Evolutionary conservation across 2,797 vertebrate genomes (phyloP), one percentile per base, ranked within the genome.

Genomic region (Takifugu rubripes): DNA sequence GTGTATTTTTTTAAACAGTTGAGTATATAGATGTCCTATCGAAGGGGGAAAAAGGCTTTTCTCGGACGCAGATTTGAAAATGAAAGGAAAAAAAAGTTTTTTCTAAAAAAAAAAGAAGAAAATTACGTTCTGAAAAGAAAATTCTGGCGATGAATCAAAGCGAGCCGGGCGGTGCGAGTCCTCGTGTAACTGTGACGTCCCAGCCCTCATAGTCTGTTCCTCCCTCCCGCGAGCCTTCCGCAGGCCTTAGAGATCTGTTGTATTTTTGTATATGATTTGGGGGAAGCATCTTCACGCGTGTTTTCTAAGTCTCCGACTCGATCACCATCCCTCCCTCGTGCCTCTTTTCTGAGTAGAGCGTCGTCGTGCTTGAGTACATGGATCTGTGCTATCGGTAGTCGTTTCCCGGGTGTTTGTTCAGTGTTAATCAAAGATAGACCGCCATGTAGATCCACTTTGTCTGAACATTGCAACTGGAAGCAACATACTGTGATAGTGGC

Each of bases 261-360:
- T 95, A 95, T 94, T 96, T 96, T 96, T 95, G 93, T 96, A 95
- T 91, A 86, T 83, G 85, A 89, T 89, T 91, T 85, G 77, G 90
- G 77, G 90, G 83, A 89, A 85, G 90, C 87, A 88, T 89, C 72
- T 91, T 86, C 81, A 82, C 77, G 87, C 85, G 81, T 86, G 82
- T 91, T 86, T 87, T 90, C 72, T 88, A 90, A 75, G 85, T 91
- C 86, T 83, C 88, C 77, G 74, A 84, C 85, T 90, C 77, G 83
- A 87, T 84, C 84, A 83, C 83, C 77, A 83, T 76, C 81, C 84
- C 87, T 88, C 87, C 87, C 87, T 87, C 46, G 90, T 91, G 89
- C 90, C 90, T 91, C 87, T 90, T 92, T 92, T 91, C 82, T 91
- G 89, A 86, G 87, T 90, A 87, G 87, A 87, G 82, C 83, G 85